Percentiles rank a stretch among this genome's conserved stretches.
phyloP scores from a whole-genome alignment of 2,888 invertebrate species.

The Melinaea marsaeus region DNA sequence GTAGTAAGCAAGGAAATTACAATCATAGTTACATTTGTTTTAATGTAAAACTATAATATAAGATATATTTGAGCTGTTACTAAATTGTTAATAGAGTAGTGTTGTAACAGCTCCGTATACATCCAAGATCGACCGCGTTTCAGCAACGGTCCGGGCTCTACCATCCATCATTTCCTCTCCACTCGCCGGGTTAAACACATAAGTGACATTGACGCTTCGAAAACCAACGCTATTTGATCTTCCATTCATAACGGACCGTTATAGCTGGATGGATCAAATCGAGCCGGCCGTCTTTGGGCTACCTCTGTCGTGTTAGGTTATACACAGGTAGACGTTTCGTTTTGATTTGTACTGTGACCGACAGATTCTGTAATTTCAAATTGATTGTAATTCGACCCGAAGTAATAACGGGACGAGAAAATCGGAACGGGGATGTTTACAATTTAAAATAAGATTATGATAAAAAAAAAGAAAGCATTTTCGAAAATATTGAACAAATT shows the following conservation, averaged over 20 bases:
- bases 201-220: conserved; percentile 75
- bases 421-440: no score
- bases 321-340: conserved; percentile 62
- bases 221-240: conserved; percentile 54
- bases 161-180: conserved; percentile 76
- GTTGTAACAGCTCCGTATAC: conserved; percentile 49
- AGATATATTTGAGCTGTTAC: neutral
- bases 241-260: conserved; percentile 31
- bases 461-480: no score
- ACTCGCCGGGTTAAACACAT: conserved; percentile 77
- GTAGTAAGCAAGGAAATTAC: neutral
- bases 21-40: neutral
- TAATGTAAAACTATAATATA: no score
- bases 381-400: conserved; percentile 28
- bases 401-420: neutral
- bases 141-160: conserved; percentile 61
- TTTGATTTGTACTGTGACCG: conserved; percentile 65
- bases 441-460: no score
- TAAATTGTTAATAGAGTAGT: neutral
- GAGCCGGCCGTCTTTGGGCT: conserved; percentile 47
- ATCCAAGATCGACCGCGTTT: conserved; percentile 49
- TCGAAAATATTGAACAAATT: no score
- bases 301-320: conserved; percentile 59
- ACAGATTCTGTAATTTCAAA: conserved; percentile 39
- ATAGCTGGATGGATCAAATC: conserved; percentile 41